Conservation (phyloP, 1,140 invertebrate species). For the Calliopsis andreniformis region DNA sequence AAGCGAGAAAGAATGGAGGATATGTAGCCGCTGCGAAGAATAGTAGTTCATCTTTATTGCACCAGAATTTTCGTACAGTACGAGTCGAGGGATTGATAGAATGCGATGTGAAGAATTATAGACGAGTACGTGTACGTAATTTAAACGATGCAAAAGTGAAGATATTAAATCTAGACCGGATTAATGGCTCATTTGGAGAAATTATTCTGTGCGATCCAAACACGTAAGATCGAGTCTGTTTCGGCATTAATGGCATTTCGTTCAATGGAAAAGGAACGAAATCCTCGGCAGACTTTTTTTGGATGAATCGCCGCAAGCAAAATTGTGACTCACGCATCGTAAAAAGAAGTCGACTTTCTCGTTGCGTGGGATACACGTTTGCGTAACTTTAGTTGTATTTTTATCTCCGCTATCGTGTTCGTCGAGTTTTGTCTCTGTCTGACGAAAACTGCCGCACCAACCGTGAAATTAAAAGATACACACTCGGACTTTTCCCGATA, state of each 20-base stretch:
- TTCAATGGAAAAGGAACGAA: constrained; percentile 36
- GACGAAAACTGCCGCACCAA: constrained; percentile 1
- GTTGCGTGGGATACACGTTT: constrained; percentile 48
- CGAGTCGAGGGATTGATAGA: too few relatives aligned
- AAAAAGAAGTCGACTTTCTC: constrained; percentile 46
- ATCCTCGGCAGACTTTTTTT: constrained; percentile 24
- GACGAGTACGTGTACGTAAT: too few relatives aligned
- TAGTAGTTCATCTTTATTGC: too few relatives aligned
- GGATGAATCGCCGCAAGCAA: constrained; percentile 28
- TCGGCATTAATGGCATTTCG: not conserved
- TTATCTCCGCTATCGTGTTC: constrained; percentile 49
- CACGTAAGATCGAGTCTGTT: constrained; percentile 28
- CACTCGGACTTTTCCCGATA: not conserved
- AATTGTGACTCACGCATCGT: constrained; percentile 29
- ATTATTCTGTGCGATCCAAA: not conserved
- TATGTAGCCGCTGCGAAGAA: constrained; percentile 9
- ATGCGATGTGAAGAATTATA: too few relatives aligned
- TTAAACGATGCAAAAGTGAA: too few relatives aligned
- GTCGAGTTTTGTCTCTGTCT: constrained; percentile 41
- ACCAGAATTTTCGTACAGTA: too few relatives aligned
- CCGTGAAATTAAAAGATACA: constrained; percentile 1
- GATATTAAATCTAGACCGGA: too few relatives aligned
- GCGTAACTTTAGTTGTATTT: constrained; percentile 53
- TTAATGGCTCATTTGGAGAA: not conserved
- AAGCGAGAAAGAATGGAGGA: constrained; percentile 9